These are phyloP conservation scores for Oreotrochilus melanogaster DNA, from an alignment of 2,113 vertebrate genomes.

Conservation along the genomic window DNA sequence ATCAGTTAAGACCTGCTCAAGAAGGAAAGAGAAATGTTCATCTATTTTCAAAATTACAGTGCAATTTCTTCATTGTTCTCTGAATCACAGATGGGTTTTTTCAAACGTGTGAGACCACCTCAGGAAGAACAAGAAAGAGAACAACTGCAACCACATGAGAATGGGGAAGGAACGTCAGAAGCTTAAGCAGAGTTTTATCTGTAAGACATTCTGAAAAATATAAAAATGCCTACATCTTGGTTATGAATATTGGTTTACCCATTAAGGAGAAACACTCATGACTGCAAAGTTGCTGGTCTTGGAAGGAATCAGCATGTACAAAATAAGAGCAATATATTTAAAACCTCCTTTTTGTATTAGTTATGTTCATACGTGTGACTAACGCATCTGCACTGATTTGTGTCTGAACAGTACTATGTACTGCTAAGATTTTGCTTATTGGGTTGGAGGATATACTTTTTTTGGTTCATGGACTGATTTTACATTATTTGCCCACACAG, in stretches of 20 bases:
- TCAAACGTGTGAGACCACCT: constrained; percentile 95
- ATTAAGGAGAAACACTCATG: neutral
- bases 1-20: neutral
- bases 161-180: constrained; percentile 91
- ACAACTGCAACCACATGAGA: constrained; percentile 94
- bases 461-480: neutral
- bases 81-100: constrained; percentile 90
- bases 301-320: neutral
- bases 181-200: constrained; percentile 78
- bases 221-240: neutral
- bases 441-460: neutral
- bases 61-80: neutral
- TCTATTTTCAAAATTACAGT: neutral
- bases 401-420: neutral
- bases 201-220: constrained; percentile 16
- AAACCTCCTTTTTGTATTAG: neutral
- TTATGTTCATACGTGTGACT: neutral
- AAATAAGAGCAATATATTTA: constrained; percentile 35
- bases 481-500: neutral
- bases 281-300: constrained; percentile 20
- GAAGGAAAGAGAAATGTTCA: neutral
- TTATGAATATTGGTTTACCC: constrained; percentile 1
- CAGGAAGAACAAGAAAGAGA: constrained; percentile 95
- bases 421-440: constrained; percentile 28
- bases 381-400: constrained; percentile 27